Evolutionary conservation across 2,888 invertebrate species (phyloP).

Genomic region (Andrena praecox): DNA sequence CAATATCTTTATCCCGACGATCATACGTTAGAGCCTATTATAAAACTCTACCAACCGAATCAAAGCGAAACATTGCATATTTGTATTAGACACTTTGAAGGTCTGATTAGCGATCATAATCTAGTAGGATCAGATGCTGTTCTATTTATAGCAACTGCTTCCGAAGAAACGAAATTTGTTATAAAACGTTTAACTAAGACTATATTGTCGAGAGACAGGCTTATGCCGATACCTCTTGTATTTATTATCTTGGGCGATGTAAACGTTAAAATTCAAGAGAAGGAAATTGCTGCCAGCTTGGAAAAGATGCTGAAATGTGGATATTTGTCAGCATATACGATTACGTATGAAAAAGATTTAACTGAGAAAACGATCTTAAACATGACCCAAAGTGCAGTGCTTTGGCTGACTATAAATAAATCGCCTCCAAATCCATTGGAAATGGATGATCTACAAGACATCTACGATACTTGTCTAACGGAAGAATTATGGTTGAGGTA

Average conservation of each 20-base stretch:
- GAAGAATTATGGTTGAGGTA: conserved; percentile 82
- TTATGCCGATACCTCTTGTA: conserved; percentile 80
- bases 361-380: conserved; percentile 75
- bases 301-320: conserved; percentile 77
- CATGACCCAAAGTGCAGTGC: conserved; percentile 76
- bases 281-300: conserved; percentile 67
- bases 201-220: conserved; percentile 76
- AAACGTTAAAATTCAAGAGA: conserved; percentile 33
- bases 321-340: conserved; percentile 79
- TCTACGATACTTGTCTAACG: conserved; percentile 76
- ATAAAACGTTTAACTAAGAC: conserved; percentile 77
- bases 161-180: conserved; percentile 73
- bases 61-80: conserved; percentile 77
- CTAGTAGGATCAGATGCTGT: conserved; percentile 79
- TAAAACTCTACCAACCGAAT: conserved; percentile 78
- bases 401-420: conserved; percentile 81
- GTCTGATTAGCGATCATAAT: conserved; percentile 71
- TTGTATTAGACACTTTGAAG: conserved; percentile 80
- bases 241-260: conserved; percentile 75
- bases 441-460: conserved; percentile 76
- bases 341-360: conserved; percentile 72
- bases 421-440: conserved; percentile 78
- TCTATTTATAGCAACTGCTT: conserved; percentile 75
- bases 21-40: conserved; percentile 73
- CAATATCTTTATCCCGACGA: conserved; percentile 85